Conservation (phyloP, 2,113 vertebrate species). For the Odobenus rosmarus region DNA sequence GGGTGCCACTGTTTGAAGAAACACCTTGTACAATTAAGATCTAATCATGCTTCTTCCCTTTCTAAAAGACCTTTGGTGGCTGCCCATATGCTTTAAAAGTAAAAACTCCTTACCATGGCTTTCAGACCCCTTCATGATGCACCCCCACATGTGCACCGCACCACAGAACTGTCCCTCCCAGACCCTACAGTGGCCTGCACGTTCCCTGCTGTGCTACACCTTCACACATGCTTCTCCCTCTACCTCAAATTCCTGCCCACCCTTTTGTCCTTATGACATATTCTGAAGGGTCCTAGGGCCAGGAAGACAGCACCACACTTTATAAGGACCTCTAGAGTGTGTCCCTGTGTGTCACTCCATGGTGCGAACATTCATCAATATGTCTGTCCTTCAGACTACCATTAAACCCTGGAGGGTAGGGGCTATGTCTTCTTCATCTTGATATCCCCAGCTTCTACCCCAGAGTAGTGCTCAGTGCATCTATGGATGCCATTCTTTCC, state of each 20-base stretch:
- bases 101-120: not conserved
- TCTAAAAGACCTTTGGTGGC: not conserved
- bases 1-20: not conserved
- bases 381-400: not conserved
- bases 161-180: no score
- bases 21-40: not conserved
- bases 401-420: not conserved
- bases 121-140: not conserved
- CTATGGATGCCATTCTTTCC: not conserved
- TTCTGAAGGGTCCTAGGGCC: not conserved
- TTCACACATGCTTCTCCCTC: not conserved
- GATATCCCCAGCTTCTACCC: not conserved
- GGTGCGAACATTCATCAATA: not conserved
- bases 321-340: no score
- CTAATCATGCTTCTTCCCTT: not conserved
- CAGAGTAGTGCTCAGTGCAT: not conserved
- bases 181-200: fast-evolving
- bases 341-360: fast-evolving
- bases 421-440: not conserved
- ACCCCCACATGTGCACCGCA: no score
- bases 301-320: not conserved
- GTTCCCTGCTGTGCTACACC: no score
- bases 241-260: not conserved
- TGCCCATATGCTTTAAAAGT: not conserved
- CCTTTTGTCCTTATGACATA: not conserved